phyloP scores from a whole-genome alignment of 2,888 invertebrate genomes.

The Meteorus colon region DNA sequence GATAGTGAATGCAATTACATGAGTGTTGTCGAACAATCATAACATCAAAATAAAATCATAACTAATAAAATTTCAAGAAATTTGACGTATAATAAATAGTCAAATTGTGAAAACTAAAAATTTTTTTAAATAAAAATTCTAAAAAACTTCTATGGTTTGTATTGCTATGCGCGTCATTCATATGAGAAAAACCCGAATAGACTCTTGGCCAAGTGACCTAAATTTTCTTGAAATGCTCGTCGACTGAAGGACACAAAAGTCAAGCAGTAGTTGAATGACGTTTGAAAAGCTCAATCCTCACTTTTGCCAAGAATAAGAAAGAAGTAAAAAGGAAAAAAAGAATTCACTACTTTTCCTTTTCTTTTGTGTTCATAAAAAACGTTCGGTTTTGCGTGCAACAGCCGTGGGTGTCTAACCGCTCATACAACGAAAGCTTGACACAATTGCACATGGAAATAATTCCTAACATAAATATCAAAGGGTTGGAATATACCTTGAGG shows the following conservation, averaged over 20 bases:
- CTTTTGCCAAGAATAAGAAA: slow-evolving; percentile 30
- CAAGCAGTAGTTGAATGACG: slow-evolving; percentile 20
- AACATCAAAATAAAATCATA: too few species aligned
- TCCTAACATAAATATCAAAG: not conserved
- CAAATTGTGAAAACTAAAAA: not conserved
- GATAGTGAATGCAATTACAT: not conserved
- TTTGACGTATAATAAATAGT: not conserved
- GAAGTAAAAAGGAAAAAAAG: not conserved
- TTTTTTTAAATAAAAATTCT: not conserved
- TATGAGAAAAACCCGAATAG: slow-evolving; percentile 35
- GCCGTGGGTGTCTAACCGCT: too few species aligned
- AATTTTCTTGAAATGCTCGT: slow-evolving; percentile 27
- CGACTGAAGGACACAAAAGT: slow-evolving; percentile 34
- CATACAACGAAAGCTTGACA: too few species aligned
- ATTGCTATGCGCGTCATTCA: slow-evolving; percentile 25
- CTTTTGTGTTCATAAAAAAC: not conserved
- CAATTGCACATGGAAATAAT: not conserved
- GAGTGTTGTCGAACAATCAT: not conserved
- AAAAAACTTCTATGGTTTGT: not conserved
- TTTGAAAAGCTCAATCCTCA: slow-evolving; percentile 32
- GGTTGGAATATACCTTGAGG: slow-evolving; percentile 86
- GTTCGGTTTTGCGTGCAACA: not conserved
- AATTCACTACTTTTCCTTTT: not conserved
- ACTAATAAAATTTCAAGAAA: not conserved
- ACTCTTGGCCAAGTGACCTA: slow-evolving; percentile 45